Evolutionary conservation across 2,113 vertebrate genomes (phyloP), one percentile per base, ranked within the genome.

Genomic region (Nothobranchius kuhntae): DNA sequence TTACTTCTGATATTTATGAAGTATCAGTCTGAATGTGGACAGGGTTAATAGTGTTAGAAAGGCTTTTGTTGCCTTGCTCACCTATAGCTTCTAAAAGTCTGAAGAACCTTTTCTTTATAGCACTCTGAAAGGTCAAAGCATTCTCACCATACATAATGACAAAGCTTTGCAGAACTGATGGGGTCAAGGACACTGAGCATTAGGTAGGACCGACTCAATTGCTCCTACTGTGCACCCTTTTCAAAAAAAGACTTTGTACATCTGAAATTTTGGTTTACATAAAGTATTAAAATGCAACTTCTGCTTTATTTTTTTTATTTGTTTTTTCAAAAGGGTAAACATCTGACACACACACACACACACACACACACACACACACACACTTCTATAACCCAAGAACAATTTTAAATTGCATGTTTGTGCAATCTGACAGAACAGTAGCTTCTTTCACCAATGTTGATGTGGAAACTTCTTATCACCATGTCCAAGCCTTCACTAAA

Each of bases 71-170:
- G 40, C 45, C 21, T 14, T 75, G 21, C 14, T 68, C 50, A 38
- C 69, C 36, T 68, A 30, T 17, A 26, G 35, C 50, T 42, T 53
- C 59, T 11, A 0, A 64, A 45, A 38, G 53, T 71, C 40, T 55
- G 38, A 21, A 42, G 42, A 21, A 71, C 67, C 55, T 66, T 68
- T 62, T 70, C 51, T 82, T 85, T 79, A 80, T 59, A 38, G 70
- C 65, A 2, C 13, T 36, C 13, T 67, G 42, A 53, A 48, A 65
- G 76, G 71, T 77, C 38, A 40, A 9, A 40, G 7, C 38, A 40
- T 46, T 60, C 60, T 52, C 21, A 38, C 1, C 38, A 13, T 55
- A 42, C 7, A 58, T 57, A 44, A 51, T 58, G 5, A 48, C 26
- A 2, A 30, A 30, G 42, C 38, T 13, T 44, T 30, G 55, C 50